Conservation (phyloP, 2,113 vertebrate species). For the Sclerurus mexicanus region DNA sequence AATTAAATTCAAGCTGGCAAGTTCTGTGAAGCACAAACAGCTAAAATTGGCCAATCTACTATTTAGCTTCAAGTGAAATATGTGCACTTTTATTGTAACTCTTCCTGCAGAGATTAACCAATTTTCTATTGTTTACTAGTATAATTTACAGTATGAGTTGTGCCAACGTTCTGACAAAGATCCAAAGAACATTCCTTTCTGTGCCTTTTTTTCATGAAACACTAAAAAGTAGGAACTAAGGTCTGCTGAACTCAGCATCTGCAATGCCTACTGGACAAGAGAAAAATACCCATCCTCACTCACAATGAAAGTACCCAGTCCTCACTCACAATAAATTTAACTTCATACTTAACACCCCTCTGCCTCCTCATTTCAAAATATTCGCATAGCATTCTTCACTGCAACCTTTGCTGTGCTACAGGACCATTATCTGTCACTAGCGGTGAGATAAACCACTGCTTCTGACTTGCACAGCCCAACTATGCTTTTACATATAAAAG, state of each 20-base stretch:
- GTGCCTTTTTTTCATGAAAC: neutral
- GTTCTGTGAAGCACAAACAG: neutral
- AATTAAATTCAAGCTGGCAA: neutral
- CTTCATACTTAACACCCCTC: neutral
- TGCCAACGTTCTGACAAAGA: neutral
- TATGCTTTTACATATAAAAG: conserved; percentile 46
- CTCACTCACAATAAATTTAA: neutral
- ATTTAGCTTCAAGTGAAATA: neutral
- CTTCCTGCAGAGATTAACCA: neutral
- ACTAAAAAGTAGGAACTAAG: neutral
- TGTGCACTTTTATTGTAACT: neutral
- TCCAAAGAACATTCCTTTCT: neutral
- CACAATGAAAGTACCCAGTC: neutral
- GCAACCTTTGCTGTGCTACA: neutral
- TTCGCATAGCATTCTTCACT: neutral
- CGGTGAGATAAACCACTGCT: conserved; percentile 29
- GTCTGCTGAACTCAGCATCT: neutral
- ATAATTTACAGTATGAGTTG: neutral
- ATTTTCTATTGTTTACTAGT: neutral
- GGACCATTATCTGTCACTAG: neutral
- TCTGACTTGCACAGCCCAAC: neutral
- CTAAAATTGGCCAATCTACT: neutral
- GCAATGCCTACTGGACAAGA: neutral
- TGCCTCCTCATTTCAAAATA: neutral
- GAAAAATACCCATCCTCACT: neutral